Percentiles rank a stretch among this genome's conserved stretches.
These are phyloP conservation scores for Pachyramphus minor DNA, from an alignment of 2,113 vertebrate genomes.

Conservation along the genomic window DNA sequence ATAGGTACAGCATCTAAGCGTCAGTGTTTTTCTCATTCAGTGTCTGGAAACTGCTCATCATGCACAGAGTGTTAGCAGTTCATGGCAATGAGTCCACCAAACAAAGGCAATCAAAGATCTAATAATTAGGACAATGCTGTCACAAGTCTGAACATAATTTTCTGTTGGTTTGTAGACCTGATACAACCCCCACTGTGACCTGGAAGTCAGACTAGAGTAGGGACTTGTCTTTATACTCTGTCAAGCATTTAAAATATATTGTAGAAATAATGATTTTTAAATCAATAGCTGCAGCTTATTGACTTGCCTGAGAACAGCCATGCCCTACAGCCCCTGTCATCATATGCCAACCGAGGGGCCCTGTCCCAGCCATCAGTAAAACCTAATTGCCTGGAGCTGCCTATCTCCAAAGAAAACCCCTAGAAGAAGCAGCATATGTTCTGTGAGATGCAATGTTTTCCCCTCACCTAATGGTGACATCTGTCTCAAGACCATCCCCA, in stretches of 20 bases:
- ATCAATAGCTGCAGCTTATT: not conserved
- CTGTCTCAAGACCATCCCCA: slow-evolving; percentile 84
- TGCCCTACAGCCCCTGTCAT: not conserved
- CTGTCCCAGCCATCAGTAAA: not conserved
- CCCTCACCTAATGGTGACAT: slow-evolving; percentile 85
- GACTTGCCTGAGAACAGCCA: not conserved
- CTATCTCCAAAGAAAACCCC: not conserved
- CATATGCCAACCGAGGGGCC: not conserved
- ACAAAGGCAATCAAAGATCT: not conserved
- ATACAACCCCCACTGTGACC: not conserved
- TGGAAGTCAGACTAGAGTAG: not conserved
- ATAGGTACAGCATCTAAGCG: not conserved
- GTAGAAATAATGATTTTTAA: not conserved
- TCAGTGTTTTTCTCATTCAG: not conserved
- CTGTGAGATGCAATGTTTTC: fast-evolving
- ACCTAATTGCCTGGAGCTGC: not conserved
- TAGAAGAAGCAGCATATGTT: fast-evolving
- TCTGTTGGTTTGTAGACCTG: not conserved
- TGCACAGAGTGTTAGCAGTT: not conserved
- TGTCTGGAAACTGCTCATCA: not conserved
- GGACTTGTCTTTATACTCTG: not conserved
- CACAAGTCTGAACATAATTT: not conserved
- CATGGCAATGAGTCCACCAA: not conserved
- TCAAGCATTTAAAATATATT: not conserved
- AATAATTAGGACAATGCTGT: not conserved